Conservation (phyloP, 1,140 invertebrate species). For the Heterodera schachtii region DNA sequence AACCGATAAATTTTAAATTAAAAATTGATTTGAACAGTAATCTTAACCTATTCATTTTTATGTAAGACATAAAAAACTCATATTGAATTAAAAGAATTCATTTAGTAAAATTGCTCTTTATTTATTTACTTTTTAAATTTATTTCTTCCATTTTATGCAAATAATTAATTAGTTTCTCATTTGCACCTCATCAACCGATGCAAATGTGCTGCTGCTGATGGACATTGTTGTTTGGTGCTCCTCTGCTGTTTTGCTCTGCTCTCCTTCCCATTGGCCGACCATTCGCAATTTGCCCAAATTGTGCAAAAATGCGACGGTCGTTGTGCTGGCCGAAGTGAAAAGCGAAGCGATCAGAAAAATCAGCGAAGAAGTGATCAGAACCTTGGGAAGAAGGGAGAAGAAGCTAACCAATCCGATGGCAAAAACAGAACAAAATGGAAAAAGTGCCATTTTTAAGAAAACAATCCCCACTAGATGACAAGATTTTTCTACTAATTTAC, state of each 20-base stretch:
- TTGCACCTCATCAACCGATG: slow-evolving; percentile 30
- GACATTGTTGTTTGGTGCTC: slow-evolving; percentile 17
- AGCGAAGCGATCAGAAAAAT: slow-evolving; percentile 43
- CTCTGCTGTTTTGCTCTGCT: too few species aligned
- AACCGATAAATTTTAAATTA: too few species aligned
- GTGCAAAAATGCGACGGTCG: slow-evolving; percentile 45
- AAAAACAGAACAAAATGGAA: slow-evolving; percentile 21
- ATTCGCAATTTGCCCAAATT: slow-evolving; percentile 35
- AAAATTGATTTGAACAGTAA: too few species aligned
- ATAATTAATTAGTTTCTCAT: too few species aligned
- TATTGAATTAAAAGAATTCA: too few species aligned
- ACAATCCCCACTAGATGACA: too few species aligned
- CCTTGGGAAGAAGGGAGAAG: slow-evolving; percentile 32
- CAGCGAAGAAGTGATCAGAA: slow-evolving; percentile 33
- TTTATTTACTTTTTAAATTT: background rate
- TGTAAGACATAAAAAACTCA: too few species aligned
- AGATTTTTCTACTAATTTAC: too few species aligned
- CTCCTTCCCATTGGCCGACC: background rate
- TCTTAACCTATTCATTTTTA: too few species aligned
- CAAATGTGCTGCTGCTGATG: background rate
- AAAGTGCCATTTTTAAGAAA: background rate
- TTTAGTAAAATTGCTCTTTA: too few species aligned
- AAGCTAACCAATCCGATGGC: background rate
- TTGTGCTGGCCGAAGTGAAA: slow-evolving; percentile 45
- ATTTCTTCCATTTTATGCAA: background rate